Evolutionary conservation across 2,888 invertebrate species (phyloP).

Genomic region (Lacanobia oleracea): DNA sequence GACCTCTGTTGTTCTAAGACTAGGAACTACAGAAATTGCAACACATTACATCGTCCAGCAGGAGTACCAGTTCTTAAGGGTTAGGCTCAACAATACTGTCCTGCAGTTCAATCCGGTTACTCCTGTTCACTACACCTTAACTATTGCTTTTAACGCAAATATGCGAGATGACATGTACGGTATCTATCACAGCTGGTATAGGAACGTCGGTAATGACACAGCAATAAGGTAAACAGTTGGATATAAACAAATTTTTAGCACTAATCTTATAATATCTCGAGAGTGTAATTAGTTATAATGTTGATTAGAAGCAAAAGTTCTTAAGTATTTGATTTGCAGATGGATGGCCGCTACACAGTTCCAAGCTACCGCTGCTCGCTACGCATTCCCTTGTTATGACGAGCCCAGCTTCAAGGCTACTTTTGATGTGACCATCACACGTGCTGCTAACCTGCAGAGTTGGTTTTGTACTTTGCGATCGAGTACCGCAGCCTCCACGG

Average conservation of each 20-base stretch:
- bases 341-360: constrained; percentile 93
- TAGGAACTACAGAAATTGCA: constrained; percentile 64
- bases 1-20: constrained; percentile 81
- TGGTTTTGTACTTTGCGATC: constrained; percentile 91
- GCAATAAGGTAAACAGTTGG: constrained; percentile 69
- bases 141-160: constrained; percentile 74
- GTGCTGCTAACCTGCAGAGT: constrained; percentile 85
- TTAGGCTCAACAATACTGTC: constrained; percentile 64
- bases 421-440: constrained; percentile 92
- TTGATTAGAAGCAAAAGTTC: not conserved
- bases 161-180: constrained; percentile 85
- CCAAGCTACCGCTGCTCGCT: constrained; percentile 92
- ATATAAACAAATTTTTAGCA: not conserved
- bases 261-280: not conserved
- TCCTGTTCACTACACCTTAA: constrained; percentile 72
- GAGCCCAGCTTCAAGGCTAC: constrained; percentile 96
- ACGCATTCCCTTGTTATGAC: constrained; percentile 95
- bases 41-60: constrained; percentile 57
- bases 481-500: fast-evolving
- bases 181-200: constrained; percentile 85
- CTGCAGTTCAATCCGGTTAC: constrained; percentile 69
- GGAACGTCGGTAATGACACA: constrained; percentile 66
- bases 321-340: constrained; percentile 72
- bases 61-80: constrained; percentile 75
- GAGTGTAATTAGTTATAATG: not conserved